Base-by-base conservation (phyloP, 2,113 vertebrate genomes). In the Nothocercus nigrocapillus region DNA sequence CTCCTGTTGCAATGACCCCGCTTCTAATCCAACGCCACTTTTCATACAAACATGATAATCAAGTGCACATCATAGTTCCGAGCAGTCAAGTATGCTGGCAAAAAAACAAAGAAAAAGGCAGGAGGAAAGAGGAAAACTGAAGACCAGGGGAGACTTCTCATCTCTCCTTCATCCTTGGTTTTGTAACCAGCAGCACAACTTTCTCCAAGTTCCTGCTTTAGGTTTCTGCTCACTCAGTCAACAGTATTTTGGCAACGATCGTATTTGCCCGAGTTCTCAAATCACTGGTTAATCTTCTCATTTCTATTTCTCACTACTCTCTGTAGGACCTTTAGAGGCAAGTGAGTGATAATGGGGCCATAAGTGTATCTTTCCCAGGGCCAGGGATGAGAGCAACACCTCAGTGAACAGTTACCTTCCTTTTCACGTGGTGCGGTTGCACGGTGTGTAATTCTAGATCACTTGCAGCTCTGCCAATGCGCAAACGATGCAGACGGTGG, bases 141-240 rank as follows among this genome's bases (percentile, higher is more conserved):
- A 56, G 54, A 32, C 28, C 28, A 56, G 53, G 53, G 30, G 53
- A 56, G 54, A 32, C 54, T 56, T 14, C 16, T 56, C 28, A 17
- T 18, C 54, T 56, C 63, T 91, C 72, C 93, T 88, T 95, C 73
- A 76, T 51, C 89, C 94, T 59, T 51, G 61, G 56, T 90, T 94
- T 93, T 85, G n/a, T 80, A 94, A 91, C 21, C 68, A 82, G 59
- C 45, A 88, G 40, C 0, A 0, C 3, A 27, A 28, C 44, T 74
- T 42, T 0, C 12, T 85, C 72, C 45, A 70, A 44, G 44, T 44
- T 44, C 16, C 44, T 44, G 5, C 47, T 68, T 42, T 3, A 75
- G 19, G 64, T 68, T 90, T 91, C 75, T 93, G 56, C 34, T 93
- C 12, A 4, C 49, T 88, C 53, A 54, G 61, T 42, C 82, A 88